These are phyloP conservation scores for Cettia cetti DNA, from an alignment of 2,113 vertebrate species.

Conservation along the genomic window DNA sequence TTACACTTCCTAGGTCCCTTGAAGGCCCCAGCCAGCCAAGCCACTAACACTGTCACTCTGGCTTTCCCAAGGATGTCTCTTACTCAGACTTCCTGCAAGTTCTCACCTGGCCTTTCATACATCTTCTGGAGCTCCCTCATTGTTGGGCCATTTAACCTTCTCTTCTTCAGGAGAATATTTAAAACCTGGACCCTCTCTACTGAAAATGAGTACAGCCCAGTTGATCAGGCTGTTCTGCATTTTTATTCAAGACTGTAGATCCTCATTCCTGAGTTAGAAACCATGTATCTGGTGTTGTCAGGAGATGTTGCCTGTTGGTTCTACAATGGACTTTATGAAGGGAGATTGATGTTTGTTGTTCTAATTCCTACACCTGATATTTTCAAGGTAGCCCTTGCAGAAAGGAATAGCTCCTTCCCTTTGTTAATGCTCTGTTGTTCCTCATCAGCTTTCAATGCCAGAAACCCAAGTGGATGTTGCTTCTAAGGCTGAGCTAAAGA, in stretches of 20 bases:
- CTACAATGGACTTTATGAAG: background rate
- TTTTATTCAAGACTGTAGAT: background rate
- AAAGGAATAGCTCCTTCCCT: background rate
- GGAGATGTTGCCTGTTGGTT: background rate
- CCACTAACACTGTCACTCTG: background rate
- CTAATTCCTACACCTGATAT: background rate
- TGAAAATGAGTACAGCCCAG: background rate
- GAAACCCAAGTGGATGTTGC: constrained; percentile 7
- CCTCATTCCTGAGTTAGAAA: background rate
- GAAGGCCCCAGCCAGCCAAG: background rate
- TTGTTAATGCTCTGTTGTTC: background rate
- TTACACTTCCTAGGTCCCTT: background rate
- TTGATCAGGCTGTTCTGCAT: background rate
- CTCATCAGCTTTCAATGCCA: background rate
- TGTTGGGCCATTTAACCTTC: background rate
- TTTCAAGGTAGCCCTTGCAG: background rate
- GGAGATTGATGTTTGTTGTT: background rate
- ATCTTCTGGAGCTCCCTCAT: background rate
- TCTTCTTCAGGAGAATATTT: background rate
- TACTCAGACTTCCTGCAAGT: background rate
- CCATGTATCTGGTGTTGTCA: background rate
- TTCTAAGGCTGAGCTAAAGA: constrained; percentile 34
- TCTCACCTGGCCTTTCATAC: background rate
- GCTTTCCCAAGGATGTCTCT: background rate
- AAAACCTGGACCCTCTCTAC: background rate